Percentiles rank a stretch among this genome's conserved stretches.
Evolutionary conservation across 2,113 vertebrate species (phyloP).

Genomic region (Crotalus tigris): DNA sequence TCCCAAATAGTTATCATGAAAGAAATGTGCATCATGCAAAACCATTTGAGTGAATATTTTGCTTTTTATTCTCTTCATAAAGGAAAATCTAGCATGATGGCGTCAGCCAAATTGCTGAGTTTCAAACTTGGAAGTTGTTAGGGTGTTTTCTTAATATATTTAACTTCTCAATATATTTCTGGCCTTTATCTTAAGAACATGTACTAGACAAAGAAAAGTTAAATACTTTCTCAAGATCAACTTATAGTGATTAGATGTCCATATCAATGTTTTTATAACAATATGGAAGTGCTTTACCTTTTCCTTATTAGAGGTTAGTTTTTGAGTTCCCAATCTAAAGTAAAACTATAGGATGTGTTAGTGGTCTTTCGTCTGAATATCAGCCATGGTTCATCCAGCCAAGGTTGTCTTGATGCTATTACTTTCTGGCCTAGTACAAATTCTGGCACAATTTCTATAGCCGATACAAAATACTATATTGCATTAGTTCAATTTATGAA

Average conservation of each 20-base stretch:
- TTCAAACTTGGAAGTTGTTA: neutral
- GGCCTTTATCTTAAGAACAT: neutral
- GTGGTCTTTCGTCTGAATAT: neutral
- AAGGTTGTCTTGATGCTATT: neutral
- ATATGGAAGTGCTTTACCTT: neutral
- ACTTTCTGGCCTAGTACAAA: neutral
- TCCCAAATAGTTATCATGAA: neutral
- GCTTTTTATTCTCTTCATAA: neutral
- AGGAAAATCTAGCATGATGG: neutral
- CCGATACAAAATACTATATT: neutral
- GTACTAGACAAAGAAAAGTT: neutral
- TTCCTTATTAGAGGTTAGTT: neutral
- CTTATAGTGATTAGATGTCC: neutral
- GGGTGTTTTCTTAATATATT: neutral
- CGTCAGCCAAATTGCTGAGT: neutral
- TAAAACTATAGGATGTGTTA: neutral
- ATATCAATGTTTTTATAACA: neutral
- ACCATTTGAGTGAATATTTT: neutral
- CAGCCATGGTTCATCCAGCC: neutral
- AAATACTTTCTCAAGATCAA: neutral
- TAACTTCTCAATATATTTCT: neutral
- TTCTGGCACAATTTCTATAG: neutral
- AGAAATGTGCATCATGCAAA: neutral
- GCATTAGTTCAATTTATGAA: neutral
- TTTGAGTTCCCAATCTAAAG: neutral